These are phyloP conservation scores for Eupeodes corollae DNA, from an alignment of 1,140 invertebrate species.

Conservation along the genomic window DNA sequence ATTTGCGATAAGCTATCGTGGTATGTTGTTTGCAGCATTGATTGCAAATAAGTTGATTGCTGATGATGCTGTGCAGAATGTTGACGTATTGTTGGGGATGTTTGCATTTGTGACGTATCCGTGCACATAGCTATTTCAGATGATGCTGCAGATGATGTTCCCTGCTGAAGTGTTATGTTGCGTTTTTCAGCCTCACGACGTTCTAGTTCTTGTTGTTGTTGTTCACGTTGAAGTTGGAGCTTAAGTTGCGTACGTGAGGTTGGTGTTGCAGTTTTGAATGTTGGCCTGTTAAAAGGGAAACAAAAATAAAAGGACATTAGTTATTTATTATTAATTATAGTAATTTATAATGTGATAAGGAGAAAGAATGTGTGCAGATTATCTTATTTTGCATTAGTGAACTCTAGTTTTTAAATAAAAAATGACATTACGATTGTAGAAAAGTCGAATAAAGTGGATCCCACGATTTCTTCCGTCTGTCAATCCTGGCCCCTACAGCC, in stretches of 20 bases:
- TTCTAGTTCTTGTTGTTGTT: conserved; percentile 62
- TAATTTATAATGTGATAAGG: too few species aligned
- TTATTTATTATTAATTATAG: too few species aligned
- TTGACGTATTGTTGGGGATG: conserved; percentile 22
- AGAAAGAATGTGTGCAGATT: too few species aligned
- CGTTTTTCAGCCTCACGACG: conserved; percentile 42
- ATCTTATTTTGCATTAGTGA: too few species aligned
- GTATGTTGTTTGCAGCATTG: conserved; percentile 12
- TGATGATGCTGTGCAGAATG: conserved; percentile 2
- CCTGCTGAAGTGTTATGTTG: conserved; percentile 5
- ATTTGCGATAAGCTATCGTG: conserved; percentile 9
- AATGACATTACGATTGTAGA: too few species aligned
- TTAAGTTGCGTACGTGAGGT: conserved; percentile 75
- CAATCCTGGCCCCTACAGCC: too few species aligned
- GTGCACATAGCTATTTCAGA: conserved; percentile 41
- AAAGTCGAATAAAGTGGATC: too few species aligned
- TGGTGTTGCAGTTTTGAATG: conserved; percentile 66
- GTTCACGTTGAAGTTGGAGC: conserved; percentile 72
- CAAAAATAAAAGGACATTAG: conserved; percentile 1
- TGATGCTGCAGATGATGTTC: conserved; percentile 37
- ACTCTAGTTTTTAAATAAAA: too few species aligned
- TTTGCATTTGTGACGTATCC: conserved; percentile 40
- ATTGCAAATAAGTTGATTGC: conserved; percentile 6
- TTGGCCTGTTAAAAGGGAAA: conserved; percentile 47
- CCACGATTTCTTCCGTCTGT: too few species aligned